These are phyloP conservation scores for Euschistus heros DNA, from an alignment of 1,140 invertebrate genomes.

Conservation along the genomic window DNA sequence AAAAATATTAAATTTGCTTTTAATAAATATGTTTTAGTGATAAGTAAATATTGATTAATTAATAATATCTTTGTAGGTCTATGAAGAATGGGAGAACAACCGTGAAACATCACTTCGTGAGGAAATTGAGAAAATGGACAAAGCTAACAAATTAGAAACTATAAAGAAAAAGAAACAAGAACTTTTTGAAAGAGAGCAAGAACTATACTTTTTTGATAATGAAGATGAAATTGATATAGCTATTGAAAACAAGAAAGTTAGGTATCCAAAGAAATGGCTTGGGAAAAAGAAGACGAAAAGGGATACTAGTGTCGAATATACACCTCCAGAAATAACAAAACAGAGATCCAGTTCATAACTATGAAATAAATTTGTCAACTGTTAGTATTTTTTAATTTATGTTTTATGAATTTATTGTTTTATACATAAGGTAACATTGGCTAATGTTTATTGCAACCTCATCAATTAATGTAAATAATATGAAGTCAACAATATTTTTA, in stretches of 20 bases:
- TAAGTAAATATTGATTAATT: neutral
- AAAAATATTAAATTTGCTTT: too few relatives aligned
- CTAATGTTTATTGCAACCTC: too few relatives aligned
- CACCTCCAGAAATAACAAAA: conserved; percentile 28
- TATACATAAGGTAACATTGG: too few relatives aligned
- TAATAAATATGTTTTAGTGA: too few relatives aligned
- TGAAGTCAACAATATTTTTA: too few relatives aligned
- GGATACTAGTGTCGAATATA: conserved; percentile 19
- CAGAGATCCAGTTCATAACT: neutral
- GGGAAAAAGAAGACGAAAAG: conserved; percentile 25
- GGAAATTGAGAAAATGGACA: conserved; percentile 44
- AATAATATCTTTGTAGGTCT: conserved; percentile 37
- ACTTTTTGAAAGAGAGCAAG: conserved; percentile 47
- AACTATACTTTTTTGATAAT: conserved; percentile 68
- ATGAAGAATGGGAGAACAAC: conserved; percentile 44
- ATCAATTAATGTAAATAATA: too few relatives aligned
- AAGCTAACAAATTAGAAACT: conserved; percentile 40
- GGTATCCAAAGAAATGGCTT: conserved; percentile 7
- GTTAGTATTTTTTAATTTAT: neutral
- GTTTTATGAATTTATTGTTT: too few relatives aligned
- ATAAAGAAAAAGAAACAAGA: conserved; percentile 48
- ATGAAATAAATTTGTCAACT: neutral
- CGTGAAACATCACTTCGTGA: conserved; percentile 36
- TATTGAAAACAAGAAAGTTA: conserved; percentile 42
- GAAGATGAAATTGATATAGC: conserved; percentile 58